Evolutionary conservation across 2,888 invertebrate genomes (phyloP).

Genomic region (Drosophila paranaensis): DNA sequence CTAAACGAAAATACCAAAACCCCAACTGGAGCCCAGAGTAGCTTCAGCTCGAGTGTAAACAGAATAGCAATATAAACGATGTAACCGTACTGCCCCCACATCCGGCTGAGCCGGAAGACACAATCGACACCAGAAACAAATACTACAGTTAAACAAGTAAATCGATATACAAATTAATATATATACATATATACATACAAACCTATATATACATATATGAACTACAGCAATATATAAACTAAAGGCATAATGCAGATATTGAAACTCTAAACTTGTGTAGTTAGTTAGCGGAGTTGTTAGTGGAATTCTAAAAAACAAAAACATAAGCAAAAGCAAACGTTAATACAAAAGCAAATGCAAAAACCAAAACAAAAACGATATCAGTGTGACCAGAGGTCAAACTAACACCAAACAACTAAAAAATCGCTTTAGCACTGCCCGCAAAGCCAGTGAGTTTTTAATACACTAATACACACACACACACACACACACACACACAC

Average conservation of each 20-base stretch:
- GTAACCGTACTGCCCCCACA: conserved; percentile 48
- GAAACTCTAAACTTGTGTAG: conserved; percentile 27
- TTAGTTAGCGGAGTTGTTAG: conserved; percentile 40
- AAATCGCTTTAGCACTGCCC: conserved; percentile 61
- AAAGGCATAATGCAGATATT: conserved; percentile 6
- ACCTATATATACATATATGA: conserved; percentile 2
- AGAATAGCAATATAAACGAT: conserved; percentile 51
- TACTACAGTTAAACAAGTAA: conserved; percentile 45
- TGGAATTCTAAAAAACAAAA: conserved; percentile 44
- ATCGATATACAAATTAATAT: conserved; percentile 15
- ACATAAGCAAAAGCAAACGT: not conserved
- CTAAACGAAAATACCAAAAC: conserved; percentile 39
- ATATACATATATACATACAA: not conserved
- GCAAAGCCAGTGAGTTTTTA: conserved; percentile 58
- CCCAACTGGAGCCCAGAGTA: conserved; percentile 18
- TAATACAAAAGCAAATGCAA: not conserved
- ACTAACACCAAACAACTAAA: conserved; percentile 48
- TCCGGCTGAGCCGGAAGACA: conserved; percentile 58
- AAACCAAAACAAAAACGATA: not conserved
- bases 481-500: conserved; percentile 10
- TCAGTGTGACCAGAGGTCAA: conserved; percentile 50
- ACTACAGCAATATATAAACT: conserved; percentile 15
- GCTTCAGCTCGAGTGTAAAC: conserved; percentile 30
- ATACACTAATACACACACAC: conserved; percentile 22
- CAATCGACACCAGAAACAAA: conserved; percentile 21